Base-by-base conservation (phyloP, 2,888 invertebrate species). In the Orthosia incerta region DNA sequence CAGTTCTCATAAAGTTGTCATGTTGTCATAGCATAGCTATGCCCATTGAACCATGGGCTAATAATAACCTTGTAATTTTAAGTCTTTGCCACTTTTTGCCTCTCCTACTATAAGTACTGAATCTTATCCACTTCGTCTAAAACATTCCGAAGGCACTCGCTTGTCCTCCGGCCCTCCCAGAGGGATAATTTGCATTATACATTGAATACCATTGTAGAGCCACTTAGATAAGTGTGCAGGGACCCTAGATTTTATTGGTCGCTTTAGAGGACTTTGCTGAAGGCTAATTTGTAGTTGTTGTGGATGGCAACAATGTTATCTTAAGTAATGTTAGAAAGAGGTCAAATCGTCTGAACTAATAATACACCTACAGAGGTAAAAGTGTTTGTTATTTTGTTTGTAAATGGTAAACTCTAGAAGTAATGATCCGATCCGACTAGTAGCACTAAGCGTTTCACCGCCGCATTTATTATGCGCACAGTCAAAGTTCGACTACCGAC, bases 151-250 rank as follows among this genome's bases (percentile, higher is more conserved):
- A 80, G 76, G 72, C 75, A 74, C 61, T 82, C 16, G 23, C 66
- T 56, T 63, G 67, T 73, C 84, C 74, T 78, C 72, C 59, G 50
- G 56, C 16, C 48, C 57, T 76, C 86, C 86, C 86, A 16, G 39
- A 55, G 60, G 76, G 46, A 70, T 62, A 56, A 86, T 86, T 86
- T 82, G 83, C 86, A 86, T 84, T 83, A 76, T 83, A 86, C 84
- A 86, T 77, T 83, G 77, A 86, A 85, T 46, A 45, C 57, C 31
- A 78, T 83, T 86, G 85, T 84, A 48, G 74, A 20, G 45, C 68
- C 66, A 76, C 74, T 85, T 73, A 74, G 78, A 76, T 82, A 76
- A 83, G 74, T 76, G 76, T 69, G 64, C 57, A 65, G 72, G 74
- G 82, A 74, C 61, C 15, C 9, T 57, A 70, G 39, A 61, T 64